Evolutionary conservation across 2,797 vertebrate species (phyloP).

Genomic region (Dendrocincla tyrannina): DNA sequence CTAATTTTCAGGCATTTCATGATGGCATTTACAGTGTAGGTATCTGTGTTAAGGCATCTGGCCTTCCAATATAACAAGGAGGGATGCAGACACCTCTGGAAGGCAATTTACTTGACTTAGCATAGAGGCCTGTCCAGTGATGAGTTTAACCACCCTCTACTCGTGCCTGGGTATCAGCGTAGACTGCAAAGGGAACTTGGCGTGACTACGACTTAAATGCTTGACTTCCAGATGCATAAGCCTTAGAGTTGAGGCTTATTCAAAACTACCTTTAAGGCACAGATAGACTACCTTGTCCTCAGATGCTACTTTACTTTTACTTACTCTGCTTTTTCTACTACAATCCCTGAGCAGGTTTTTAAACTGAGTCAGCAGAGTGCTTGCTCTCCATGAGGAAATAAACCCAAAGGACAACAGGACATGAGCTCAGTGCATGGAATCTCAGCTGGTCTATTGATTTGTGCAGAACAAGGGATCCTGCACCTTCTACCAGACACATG

Average conservation of each 20-base stretch:
- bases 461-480: neutral
- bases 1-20: neutral
- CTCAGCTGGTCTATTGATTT: neutral
- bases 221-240: neutral
- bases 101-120: neutral
- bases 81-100: neutral
- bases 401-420: neutral
- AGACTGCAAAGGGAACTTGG: neutral
- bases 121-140: neutral
- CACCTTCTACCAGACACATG: fast-evolving
- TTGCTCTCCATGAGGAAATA: neutral
- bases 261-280: neutral
- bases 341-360: neutral
- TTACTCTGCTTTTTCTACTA: neutral
- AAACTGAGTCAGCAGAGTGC: neutral
- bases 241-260: neutral
- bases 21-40: neutral
- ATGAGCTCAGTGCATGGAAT: neutral
- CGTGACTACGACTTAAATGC: neutral
- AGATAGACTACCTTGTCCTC: neutral
- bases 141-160: neutral
- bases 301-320: neutral
- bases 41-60: neutral
- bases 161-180: neutral
- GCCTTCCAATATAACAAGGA: neutral